These are phyloP conservation scores for Chrysopa pallens DNA, from an alignment of 1,140 invertebrate genomes.

Conservation along the genomic window DNA sequence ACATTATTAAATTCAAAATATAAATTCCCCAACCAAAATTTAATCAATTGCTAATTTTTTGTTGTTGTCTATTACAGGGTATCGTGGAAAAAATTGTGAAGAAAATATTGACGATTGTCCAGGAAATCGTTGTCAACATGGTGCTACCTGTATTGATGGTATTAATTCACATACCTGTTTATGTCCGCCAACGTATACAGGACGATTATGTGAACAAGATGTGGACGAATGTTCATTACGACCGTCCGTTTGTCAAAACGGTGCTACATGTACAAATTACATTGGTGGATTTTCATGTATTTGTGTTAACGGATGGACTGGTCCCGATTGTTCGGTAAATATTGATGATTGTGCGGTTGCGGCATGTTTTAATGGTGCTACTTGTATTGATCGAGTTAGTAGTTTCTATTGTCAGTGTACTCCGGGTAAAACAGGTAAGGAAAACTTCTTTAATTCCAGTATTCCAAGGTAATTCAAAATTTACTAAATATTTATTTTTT, in stretches of 20 bases:
- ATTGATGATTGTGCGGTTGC: conserved; percentile 86
- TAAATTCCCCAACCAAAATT: too few relatives aligned
- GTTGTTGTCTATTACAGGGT: conserved; percentile 40
- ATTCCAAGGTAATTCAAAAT: not conserved
- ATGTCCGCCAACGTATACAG: conserved; percentile 75
- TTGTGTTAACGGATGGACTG: conserved; percentile 91
- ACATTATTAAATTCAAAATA: too few relatives aligned
- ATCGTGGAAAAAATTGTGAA: conserved; percentile 69
- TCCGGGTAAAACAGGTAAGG: conserved; percentile 77
- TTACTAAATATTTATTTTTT: conserved; percentile 8
- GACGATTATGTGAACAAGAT: conserved; percentile 60
- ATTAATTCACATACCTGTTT: conserved; percentile 74
- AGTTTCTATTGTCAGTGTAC: conserved; percentile 92
- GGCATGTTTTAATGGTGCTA: conserved; percentile 91
- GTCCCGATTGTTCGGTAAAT: conserved; percentile 76
- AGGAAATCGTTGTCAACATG: conserved; percentile 77
- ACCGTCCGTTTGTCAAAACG: conserved; percentile 81
- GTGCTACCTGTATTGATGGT: conserved; percentile 74
- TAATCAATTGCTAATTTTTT: not conserved
- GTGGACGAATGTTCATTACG: conserved; percentile 63
- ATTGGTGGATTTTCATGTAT: conserved; percentile 84
- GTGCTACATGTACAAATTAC: conserved; percentile 85
- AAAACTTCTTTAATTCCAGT: not conserved
- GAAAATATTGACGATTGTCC: conserved; percentile 83
- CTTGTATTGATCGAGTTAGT: conserved; percentile 87